A percentile compares a stretch with the other conserved stretches of the same genome.
phyloP scores from a whole-genome alignment of 1,140 invertebrate species.

The Drosophila busckii region DNA sequence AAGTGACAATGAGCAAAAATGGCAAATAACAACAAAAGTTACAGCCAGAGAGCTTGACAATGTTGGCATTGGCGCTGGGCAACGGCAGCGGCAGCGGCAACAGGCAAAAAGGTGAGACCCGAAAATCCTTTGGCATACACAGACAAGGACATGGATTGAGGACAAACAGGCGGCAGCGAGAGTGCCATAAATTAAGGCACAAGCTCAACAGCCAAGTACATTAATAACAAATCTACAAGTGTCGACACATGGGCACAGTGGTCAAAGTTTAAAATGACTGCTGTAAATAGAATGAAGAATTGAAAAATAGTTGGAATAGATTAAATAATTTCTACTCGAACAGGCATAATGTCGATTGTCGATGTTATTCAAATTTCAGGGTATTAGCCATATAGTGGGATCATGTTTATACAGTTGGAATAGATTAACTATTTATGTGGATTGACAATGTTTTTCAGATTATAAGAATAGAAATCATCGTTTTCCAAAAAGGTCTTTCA shows the following conservation, averaged over 20 bases:
- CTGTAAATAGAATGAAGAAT: conserved; percentile 5
- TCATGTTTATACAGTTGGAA: too few relatives aligned
- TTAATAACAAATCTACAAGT: conserved; percentile 51
- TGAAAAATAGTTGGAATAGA: too few relatives aligned
- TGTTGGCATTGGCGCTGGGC: too few relatives aligned
- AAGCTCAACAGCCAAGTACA: conserved; percentile 40
- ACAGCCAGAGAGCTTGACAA: too few relatives aligned
- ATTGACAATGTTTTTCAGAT: too few relatives aligned
- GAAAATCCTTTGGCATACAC: conserved; percentile 68
- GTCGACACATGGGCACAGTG: conserved; percentile 42
- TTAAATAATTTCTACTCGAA: too few relatives aligned
- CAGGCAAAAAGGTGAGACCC: conserved; percentile 50
- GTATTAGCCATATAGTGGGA: too few relatives aligned
- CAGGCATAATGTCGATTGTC: too few relatives aligned
- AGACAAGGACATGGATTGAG: conserved; percentile 38
- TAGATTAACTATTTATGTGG: too few relatives aligned
- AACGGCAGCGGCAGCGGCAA: conserved; percentile 4
- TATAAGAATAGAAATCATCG: too few relatives aligned
- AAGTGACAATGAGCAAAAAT: conserved; percentile 34
- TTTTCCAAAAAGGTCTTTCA: too few relatives aligned
- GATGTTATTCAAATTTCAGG: too few relatives aligned
- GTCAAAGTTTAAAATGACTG: neutral
- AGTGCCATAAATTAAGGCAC: conserved; percentile 65
- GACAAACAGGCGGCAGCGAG: conserved; percentile 23
- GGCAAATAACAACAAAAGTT: conserved; percentile 4